Conservation (phyloP, 1,140 invertebrate species). For the Rhagoletis zephyria region DNA sequence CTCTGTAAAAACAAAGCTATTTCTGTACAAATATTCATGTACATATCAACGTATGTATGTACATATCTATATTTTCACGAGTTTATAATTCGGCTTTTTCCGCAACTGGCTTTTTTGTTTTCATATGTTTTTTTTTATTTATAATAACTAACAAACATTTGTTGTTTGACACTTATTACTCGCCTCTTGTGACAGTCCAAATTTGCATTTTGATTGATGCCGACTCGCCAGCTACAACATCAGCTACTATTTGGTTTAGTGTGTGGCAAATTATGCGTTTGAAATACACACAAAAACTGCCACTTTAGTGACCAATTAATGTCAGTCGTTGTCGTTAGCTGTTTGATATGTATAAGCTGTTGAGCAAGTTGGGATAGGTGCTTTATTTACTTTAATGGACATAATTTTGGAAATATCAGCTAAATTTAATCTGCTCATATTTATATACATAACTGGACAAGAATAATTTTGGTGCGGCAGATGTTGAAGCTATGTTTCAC, state of each 20-base stretch:
- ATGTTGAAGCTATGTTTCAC: no score
- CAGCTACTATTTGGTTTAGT: background rate
- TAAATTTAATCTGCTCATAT: no score
- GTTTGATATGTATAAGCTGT: background rate
- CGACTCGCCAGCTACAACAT: background rate
- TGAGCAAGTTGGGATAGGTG: background rate
- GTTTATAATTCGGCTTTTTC: background rate
- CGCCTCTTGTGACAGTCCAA: background rate
- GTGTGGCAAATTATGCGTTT: constrained; percentile 37
- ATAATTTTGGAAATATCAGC: no score
- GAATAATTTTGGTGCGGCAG: no score
- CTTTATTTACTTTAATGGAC: no score
- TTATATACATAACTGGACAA: no score
- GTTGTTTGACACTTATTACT: constrained; percentile 27
- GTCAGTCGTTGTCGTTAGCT: background rate
- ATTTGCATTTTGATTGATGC: constrained; percentile 50
- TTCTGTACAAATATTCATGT: no score
- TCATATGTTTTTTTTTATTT: background rate
- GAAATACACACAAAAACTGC: constrained; percentile 1
- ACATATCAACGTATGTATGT: background rate
- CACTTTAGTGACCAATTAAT: constrained; percentile 42
- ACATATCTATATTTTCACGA: background rate
- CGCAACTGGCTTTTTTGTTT: no score
- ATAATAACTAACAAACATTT: background rate
- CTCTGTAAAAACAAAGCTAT: no score